Percentiles rank a stretch among this genome's conserved stretches.
phyloP scores from a whole-genome alignment of 2,113 vertebrate genomes.

The Pachypanchax playfairii region DNA sequence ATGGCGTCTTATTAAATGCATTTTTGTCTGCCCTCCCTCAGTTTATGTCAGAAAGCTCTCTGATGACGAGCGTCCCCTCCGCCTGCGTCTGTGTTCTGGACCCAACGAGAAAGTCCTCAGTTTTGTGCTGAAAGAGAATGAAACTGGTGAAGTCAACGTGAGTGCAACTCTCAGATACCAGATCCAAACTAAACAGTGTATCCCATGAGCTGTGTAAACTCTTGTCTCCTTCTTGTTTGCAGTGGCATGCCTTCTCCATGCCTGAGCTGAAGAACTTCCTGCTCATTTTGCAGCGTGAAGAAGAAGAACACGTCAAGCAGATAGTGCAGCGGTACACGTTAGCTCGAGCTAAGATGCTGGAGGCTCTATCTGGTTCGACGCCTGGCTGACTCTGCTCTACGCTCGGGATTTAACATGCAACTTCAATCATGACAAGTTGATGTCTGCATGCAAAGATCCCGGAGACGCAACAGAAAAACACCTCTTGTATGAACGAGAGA shows the following conservation, averaged over 20 bases:
- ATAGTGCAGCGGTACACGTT: slow-evolving; percentile 86
- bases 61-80: slow-evolving; percentile 87
- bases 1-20: not conserved
- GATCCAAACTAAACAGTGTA: not conserved
- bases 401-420: slow-evolving; percentile 44
- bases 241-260: slow-evolving; percentile 96
- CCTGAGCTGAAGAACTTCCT: slow-evolving; percentile 93
- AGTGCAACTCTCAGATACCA: slow-evolving; percentile 66
- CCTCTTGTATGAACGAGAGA: slow-evolving; percentile 73
- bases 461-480: slow-evolving; percentile 45
- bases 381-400: slow-evolving; percentile 80
- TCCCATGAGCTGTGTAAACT: not conserved
- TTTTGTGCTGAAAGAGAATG: slow-evolving; percentile 94
- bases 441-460: slow-evolving; percentile 67
- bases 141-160: slow-evolving; percentile 95
- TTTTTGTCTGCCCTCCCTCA: slow-evolving; percentile 52
- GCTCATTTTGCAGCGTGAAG: slow-evolving; percentile 91
- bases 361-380: slow-evolving; percentile 81
- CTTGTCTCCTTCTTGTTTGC: slow-evolving; percentile 15
- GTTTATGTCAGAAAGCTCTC: slow-evolving; percentile 89
- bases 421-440: slow-evolving; percentile 53
- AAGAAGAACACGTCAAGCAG: slow-evolving; percentile 90
- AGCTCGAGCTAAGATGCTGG: slow-evolving; percentile 88
- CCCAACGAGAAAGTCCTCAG: slow-evolving; percentile 91
- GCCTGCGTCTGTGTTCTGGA: slow-evolving; percentile 86